Percentiles rank a stretch among this genome's conserved stretches.
Conservation (phyloP, 1,140 invertebrate species). For the Myzus persicae region DNA sequence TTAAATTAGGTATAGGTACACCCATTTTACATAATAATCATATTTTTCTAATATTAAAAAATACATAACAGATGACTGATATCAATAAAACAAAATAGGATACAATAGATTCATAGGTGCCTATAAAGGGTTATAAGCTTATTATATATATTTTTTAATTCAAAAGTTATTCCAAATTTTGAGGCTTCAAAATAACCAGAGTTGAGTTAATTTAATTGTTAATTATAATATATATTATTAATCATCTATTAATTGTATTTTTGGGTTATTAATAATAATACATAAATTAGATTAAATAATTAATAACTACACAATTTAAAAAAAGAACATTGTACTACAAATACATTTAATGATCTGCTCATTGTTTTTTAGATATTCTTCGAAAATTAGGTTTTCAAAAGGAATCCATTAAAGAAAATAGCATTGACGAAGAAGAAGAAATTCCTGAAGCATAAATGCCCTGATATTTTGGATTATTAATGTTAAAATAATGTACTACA, state of each 20-base stretch:
- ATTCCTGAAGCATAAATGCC: slow-evolving; percentile 45
- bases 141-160: background rate
- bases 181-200: background rate
- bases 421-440: slow-evolving; percentile 55
- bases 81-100: background rate
- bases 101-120: background rate
- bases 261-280: background rate
- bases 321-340: background rate
- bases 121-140: too few relatives aligned
- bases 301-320: too few relatives aligned
- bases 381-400: slow-evolving; percentile 59
- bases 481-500: background rate
- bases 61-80: background rate
- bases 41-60: too few relatives aligned
- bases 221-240: background rate
- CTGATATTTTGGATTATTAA: background rate
- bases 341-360: background rate
- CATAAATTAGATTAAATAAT: background rate
- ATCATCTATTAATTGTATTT: background rate
- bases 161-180: background rate
- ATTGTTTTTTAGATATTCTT: slow-evolving; percentile 59
- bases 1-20: background rate
- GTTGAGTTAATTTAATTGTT: background rate
- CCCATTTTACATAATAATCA: background rate
- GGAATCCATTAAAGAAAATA: slow-evolving; percentile 23